phyloP scores from a whole-genome alignment of 1,140 invertebrate genomes.

The Forficula auricularia region DNA sequence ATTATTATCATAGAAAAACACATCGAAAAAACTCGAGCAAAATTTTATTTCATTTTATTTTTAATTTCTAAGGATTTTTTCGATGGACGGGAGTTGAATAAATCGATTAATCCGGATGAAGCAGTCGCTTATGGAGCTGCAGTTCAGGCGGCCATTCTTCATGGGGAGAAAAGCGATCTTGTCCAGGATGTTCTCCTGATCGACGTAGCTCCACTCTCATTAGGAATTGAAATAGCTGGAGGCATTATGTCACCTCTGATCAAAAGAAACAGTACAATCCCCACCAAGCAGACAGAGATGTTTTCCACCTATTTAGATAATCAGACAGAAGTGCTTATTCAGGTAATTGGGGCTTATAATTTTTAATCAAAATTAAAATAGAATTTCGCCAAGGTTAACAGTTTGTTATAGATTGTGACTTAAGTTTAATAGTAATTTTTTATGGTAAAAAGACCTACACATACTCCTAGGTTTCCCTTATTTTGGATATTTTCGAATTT shows the following conservation, averaged over 20 bases:
- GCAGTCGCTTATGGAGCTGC: conserved; percentile 53
- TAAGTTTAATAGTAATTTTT: too few relatives aligned
- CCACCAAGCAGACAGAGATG: conserved; percentile 45
- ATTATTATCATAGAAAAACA: too few relatives aligned
- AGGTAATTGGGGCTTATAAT: too few relatives aligned
- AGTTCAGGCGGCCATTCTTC: conserved; percentile 58
- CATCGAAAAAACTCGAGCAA: too few relatives aligned
- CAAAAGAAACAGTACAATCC: conserved; percentile 48
- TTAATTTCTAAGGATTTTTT: conserved; percentile 38
- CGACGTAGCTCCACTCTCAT: conserved; percentile 50
- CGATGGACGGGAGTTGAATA: conserved; percentile 41
- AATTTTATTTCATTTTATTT: too few relatives aligned
- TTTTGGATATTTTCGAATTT: too few relatives aligned
- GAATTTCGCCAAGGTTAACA: too few relatives aligned
- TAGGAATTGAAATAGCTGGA: conserved; percentile 50
- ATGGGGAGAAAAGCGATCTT: conserved; percentile 45
- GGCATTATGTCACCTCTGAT: conserved; percentile 47
- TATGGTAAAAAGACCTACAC: too few relatives aligned
- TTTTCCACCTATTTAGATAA: conserved; percentile 46
- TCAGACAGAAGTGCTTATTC: conserved; percentile 3
- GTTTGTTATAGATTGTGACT: too few relatives aligned
- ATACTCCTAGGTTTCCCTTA: too few relatives aligned
- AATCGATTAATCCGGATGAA: conserved; percentile 67
- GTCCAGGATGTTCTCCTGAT: conserved; percentile 60
- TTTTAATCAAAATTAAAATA: too few relatives aligned